phyloP scores from a whole-genome alignment of 2,113 vertebrate species.

The Etheostoma spectabile region DNA sequence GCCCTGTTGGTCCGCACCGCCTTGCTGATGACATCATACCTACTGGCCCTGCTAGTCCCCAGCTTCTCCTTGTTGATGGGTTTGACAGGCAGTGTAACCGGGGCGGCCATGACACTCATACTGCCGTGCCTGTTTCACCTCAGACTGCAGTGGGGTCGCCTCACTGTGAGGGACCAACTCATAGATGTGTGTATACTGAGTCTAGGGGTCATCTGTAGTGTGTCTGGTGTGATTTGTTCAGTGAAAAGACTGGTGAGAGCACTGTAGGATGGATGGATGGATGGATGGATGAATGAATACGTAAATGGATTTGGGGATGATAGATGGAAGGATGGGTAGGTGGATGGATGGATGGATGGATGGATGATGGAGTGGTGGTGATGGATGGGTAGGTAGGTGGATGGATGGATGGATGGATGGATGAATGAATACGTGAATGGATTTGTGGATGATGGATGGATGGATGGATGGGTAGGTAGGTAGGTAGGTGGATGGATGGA shows the following conservation, averaged over 20 bases:
- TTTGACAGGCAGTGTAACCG: slow-evolving; percentile 86
- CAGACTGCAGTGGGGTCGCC: slow-evolving; percentile 82
- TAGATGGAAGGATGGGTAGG: not conserved
- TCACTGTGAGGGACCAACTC: slow-evolving; percentile 74
- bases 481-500: not conserved
- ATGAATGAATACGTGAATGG: not conserved
- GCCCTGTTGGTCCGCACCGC: slow-evolving; percentile 76
- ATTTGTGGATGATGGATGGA: not conserved
- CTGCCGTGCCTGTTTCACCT: slow-evolving; percentile 88
- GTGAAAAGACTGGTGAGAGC: slow-evolving; percentile 78
- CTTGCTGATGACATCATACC: slow-evolving; percentile 82
- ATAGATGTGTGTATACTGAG: slow-evolving; percentile 82
- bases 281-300: not conserved
- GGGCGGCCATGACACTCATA: slow-evolving; percentile 85
- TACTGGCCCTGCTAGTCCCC: slow-evolving; percentile 84
- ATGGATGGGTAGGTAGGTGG: not conserved
- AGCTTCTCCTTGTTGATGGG: slow-evolving; percentile 87
- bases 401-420: not conserved
- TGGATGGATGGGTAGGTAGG: not conserved
- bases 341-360: slow-evolving; percentile 3
- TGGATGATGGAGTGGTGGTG: too few species aligned
- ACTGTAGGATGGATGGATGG: slow-evolving; percentile 47
- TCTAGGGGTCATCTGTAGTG: slow-evolving; percentile 84
- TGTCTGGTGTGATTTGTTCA: slow-evolving; percentile 85
- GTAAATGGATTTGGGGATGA: not conserved